A percentile compares a stretch with the other conserved stretches of the same genome.
These are phyloP conservation scores for Sebastes matsubarae DNA, from an alignment of 2,797 vertebrate genomes.

Conservation along the genomic window DNA sequence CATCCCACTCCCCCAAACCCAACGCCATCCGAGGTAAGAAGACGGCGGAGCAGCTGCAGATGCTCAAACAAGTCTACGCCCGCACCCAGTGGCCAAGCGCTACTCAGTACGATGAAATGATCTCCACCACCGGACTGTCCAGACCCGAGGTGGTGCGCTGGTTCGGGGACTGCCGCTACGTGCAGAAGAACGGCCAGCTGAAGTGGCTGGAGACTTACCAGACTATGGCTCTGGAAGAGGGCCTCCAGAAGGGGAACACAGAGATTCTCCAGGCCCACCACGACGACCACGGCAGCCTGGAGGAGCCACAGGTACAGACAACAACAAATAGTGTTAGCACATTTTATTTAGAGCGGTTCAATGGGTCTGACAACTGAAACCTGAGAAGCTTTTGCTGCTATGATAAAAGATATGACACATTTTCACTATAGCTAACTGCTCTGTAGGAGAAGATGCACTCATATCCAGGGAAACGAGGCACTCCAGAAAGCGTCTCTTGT, in stretches of 20 bases:
- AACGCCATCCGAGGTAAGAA: constrained; percentile 86
- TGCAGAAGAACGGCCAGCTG: constrained; percentile 94
- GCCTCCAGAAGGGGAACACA: constrained; percentile 67
- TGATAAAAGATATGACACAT: not conserved
- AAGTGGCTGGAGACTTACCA: constrained; percentile 96
- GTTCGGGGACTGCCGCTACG: constrained; percentile 96
- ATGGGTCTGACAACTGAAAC: not conserved
- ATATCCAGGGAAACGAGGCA: not conserved
- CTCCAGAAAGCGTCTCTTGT: not conserved
- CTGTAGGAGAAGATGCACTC: not conserved
- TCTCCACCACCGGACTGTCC: constrained; percentile 88
- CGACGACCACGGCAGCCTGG: constrained; percentile 78
- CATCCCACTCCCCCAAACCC: constrained; percentile 65
- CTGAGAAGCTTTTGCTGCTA: not conserved
- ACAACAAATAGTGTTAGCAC: not conserved
- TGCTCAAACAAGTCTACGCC: constrained; percentile 93
- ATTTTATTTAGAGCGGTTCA: not conserved
- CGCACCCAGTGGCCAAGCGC: constrained; percentile 95
- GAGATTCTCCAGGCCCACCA: constrained; percentile 88
- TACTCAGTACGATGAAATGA: constrained; percentile 91
- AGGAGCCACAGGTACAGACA: constrained; percentile 79
- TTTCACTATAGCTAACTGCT: not conserved
- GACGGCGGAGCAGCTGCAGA: constrained; percentile 91
- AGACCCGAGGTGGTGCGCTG: constrained; percentile 95
- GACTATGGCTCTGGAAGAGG: constrained; percentile 84